Percentiles rank a stretch among this genome's conserved stretches.
phyloP scores from a whole-genome alignment of 2,113 vertebrate genomes.

The Pterocles gutturalis region DNA sequence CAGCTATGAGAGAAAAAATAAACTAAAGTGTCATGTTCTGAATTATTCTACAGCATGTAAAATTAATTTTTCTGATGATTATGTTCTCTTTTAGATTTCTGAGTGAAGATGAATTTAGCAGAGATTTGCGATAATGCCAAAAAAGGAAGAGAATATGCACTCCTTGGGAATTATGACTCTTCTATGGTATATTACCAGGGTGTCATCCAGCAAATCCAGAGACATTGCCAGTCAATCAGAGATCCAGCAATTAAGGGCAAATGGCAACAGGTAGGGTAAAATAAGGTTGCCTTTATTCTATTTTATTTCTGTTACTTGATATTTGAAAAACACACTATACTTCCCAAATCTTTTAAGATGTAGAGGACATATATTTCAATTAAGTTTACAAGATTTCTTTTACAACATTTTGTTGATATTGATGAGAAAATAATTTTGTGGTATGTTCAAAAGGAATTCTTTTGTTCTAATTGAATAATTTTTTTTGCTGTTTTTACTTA shows the following conservation, averaged over 20 bases:
- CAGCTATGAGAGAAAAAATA: not conserved
- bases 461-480: not conserved
- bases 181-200: conserved; percentile 97
- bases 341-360: not conserved
- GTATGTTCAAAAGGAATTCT: not conserved
- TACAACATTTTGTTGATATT: not conserved
- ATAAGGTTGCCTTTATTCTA: not conserved
- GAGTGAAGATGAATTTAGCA: conserved; percentile 89
- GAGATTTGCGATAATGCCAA: conserved; percentile 97
- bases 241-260: conserved; percentile 91
- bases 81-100: conserved; percentile 71
- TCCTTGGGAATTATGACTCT: conserved; percentile 97
- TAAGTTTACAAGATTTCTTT: not conserved
- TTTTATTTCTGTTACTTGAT: not conserved
- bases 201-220: conserved; percentile 95
- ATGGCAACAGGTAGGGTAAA: conserved; percentile 90
- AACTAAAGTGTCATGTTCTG: not conserved
- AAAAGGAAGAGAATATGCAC: conserved; percentile 95
- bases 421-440: not conserved
- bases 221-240: conserved; percentile 88
- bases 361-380: not conserved
- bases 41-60: not conserved
- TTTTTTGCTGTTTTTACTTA: not conserved
- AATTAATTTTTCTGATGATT: not conserved
- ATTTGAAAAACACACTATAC: not conserved